A percentile compares a stretch with the other conserved stretches of the same genome.
Evolutionary conservation across 2,797 vertebrate genomes (phyloP).

Genomic region (Xenopus petersii): DNA sequence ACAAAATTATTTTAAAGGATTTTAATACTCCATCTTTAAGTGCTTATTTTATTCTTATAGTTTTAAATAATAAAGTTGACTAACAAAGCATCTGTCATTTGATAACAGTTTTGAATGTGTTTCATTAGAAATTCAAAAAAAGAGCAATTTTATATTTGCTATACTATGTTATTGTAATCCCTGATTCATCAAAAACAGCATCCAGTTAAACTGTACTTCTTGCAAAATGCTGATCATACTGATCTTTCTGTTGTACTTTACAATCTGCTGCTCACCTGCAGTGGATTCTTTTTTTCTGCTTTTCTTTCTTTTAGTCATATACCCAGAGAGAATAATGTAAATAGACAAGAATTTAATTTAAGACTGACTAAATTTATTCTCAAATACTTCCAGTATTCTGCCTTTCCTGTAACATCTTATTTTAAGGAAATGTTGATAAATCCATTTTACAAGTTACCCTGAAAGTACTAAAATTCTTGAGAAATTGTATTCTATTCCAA

Average conservation of each 20-base stretch:
- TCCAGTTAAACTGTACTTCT: slow-evolving; percentile 10
- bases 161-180: not conserved
- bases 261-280: slow-evolving; percentile 13
- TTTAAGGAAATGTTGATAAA: not conserved
- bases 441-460: no score
- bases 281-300: not conserved
- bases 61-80: no score
- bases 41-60: no score
- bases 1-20: no score
- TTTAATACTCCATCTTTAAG: no score
- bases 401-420: not conserved
- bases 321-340: slow-evolving; percentile 17
- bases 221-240: slow-evolving; percentile 3
- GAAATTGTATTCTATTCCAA: no score
- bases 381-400: not conserved
- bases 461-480: no score
- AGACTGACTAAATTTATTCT: not conserved
- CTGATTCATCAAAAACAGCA: slow-evolving; percentile 15
- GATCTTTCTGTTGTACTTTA: slow-evolving; percentile 6
- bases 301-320: not conserved
- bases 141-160: not conserved
- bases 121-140: slow-evolving; percentile 2
- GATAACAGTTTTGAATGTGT: not conserved
- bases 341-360: slow-evolving; percentile 1
- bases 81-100: not conserved